These are phyloP conservation scores for Melinaea menophilus DNA, from an alignment of 2,888 invertebrate species.

Conservation along the genomic window DNA sequence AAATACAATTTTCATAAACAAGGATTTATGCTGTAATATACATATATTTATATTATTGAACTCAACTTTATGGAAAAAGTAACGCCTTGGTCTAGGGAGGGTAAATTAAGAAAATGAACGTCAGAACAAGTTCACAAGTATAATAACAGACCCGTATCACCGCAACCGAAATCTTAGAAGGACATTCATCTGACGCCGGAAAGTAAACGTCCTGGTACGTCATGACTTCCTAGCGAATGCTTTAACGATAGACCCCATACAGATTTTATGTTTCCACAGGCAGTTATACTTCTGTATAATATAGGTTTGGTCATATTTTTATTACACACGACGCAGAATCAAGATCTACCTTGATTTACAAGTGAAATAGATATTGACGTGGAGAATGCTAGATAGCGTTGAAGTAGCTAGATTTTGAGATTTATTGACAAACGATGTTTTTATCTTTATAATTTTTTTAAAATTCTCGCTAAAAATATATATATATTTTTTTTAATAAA, in stretches of 20 bases:
- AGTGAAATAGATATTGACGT: too few relatives aligned
- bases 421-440: too few relatives aligned
- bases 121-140: slow-evolving; percentile 4
- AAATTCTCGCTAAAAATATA: too few relatives aligned
- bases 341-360: too few relatives aligned
- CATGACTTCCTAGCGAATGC: slow-evolving; percentile 44
- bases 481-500: too few relatives aligned
- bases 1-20: too few relatives aligned
- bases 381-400: too few relatives aligned
- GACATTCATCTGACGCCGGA: slow-evolving; percentile 59
- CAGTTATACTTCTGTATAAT: slow-evolving; percentile 65
- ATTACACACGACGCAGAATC: slow-evolving; percentile 58
- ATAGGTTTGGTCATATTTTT: slow-evolving; percentile 64
- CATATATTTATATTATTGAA: slow-evolving; percentile 8
- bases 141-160: slow-evolving; percentile 17
- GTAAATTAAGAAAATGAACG: slow-evolving; percentile 1
- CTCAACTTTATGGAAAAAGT: slow-evolving; percentile 10
- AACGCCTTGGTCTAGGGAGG: slow-evolving; percentile 1
- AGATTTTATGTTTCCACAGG: slow-evolving; percentile 64
- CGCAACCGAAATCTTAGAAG: slow-evolving; percentile 31
- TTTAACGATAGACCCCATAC: slow-evolving; percentile 42
- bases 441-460: too few relatives aligned
- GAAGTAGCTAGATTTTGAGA: too few relatives aligned
- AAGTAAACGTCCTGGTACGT: slow-evolving; percentile 52
- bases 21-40: too few relatives aligned